A percentile compares a stretch with the other conserved stretches of the same genome.
Conservation (phyloP, 2,797 vertebrate species). For the Aselliscus stoliczkanus region DNA sequence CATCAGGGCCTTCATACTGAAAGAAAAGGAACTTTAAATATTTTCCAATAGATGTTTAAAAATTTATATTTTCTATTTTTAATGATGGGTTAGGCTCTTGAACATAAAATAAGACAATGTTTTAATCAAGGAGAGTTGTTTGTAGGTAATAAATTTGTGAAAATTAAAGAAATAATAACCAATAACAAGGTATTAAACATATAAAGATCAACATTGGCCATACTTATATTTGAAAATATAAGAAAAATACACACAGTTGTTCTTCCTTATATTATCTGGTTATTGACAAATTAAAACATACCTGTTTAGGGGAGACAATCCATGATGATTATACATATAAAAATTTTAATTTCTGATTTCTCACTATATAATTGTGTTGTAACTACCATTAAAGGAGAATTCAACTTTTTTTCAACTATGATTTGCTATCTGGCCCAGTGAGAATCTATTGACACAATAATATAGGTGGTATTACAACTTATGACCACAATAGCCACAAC, state of each 20-base stretch:
- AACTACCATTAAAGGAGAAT: neutral
- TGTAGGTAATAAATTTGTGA: neutral
- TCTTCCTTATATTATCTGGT: neutral
- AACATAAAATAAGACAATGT: neutral
- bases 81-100: neutral
- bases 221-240: neutral
- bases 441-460: neutral
- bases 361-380: neutral
- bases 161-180: neutral
- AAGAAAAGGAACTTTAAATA: constrained; percentile 18
- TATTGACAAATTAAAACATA: neutral
- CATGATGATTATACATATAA: neutral
- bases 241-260: neutral
- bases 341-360: neutral
- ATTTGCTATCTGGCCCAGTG: neutral
- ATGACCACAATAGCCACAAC: neutral
- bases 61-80: constrained; percentile 21
- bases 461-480: neutral
- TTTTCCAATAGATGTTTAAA: neutral
- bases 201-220: neutral
- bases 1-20: neutral
- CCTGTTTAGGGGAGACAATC: neutral
- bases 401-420: neutral
- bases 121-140: neutral
- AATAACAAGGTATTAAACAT: neutral